phyloP scores from a whole-genome alignment of 2,888 invertebrate genomes.

The Trachelus troglodyta region DNA sequence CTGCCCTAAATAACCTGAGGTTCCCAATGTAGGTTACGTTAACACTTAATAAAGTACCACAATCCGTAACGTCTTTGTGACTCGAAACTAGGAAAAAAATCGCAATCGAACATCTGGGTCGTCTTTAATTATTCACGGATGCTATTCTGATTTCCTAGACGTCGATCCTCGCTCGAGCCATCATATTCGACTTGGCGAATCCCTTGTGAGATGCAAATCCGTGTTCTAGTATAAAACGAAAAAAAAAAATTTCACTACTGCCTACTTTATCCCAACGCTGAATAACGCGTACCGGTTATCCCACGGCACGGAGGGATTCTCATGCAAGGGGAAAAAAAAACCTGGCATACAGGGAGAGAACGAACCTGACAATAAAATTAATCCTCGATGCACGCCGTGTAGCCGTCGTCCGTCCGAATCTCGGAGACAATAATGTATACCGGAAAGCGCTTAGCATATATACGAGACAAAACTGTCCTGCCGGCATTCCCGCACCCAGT shows the following conservation, averaged over 20 bases:
- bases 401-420: background rate
- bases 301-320: background rate
- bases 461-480: conserved; percentile 56
- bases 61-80: background rate
- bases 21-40: background rate
- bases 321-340: background rate
- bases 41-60: background rate
- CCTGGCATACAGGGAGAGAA: background rate
- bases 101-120: conserved; percentile 40
- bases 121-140: conserved; percentile 47
- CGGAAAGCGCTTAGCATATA: conserved; percentile 54
- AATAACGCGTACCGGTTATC: conserved; percentile 8
- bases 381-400: conserved; percentile 14
- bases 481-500: conserved; percentile 6
- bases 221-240: background rate
- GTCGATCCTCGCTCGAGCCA: conserved; percentile 16
- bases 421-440: background rate
- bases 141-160: conserved; percentile 43
- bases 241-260: background rate
- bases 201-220: conserved; percentile 2
- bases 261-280: conserved; percentile 3
- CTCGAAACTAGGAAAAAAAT: conserved; percentile 8
- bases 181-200: conserved; percentile 32
- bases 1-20: background rate
- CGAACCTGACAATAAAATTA: background rate